A percentile compares a stretch with the other conserved stretches of the same genome.
Conservation (phyloP, 2,113 vertebrate species). For the Gambusia affinis region DNA sequence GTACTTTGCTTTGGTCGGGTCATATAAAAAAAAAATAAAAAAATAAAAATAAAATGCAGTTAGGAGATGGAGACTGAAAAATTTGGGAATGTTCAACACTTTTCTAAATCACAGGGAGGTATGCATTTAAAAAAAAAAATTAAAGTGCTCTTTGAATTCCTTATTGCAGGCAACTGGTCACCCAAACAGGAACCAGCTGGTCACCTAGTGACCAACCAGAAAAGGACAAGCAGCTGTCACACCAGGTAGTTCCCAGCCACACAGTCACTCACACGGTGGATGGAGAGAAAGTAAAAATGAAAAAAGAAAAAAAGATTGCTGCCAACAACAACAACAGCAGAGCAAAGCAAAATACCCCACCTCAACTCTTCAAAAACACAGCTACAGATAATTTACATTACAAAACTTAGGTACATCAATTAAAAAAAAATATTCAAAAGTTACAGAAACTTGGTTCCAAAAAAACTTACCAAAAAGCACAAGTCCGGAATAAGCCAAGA, state of each 20-base stretch:
- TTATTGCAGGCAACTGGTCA: conserved; percentile 38
- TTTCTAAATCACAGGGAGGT: no score
- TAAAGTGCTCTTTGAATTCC: conserved; percentile 15
- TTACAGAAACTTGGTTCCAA: conserved; percentile 71
- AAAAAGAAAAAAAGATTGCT: neutral
- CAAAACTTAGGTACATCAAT: conserved; percentile 62
- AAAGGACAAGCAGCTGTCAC: neutral
- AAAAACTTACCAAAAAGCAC: conserved; percentile 99
- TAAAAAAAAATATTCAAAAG: conserved; percentile 21
- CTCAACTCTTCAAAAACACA: conserved; percentile 44
- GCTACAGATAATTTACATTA: conserved; percentile 23
- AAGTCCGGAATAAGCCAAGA: conserved; percentile 99
- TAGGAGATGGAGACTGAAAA: no score
- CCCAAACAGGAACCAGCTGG: neutral
- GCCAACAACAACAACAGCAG: conserved; percentile 31
- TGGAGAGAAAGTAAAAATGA: conserved; percentile 32
- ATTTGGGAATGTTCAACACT: no score
- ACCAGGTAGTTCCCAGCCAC: conserved; percentile 20
- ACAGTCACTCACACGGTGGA: conserved; percentile 48
- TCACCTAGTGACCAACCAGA: conserved; percentile 11
- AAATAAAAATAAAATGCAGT: no score
- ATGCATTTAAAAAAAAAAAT: no score
- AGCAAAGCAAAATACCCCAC: conserved; percentile 59
- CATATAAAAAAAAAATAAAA: no score
- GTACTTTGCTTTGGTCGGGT: no score